Evolutionary conservation across 2,888 invertebrate genomes (phyloP).

Genomic region (Abrostola tripartita): DNA sequence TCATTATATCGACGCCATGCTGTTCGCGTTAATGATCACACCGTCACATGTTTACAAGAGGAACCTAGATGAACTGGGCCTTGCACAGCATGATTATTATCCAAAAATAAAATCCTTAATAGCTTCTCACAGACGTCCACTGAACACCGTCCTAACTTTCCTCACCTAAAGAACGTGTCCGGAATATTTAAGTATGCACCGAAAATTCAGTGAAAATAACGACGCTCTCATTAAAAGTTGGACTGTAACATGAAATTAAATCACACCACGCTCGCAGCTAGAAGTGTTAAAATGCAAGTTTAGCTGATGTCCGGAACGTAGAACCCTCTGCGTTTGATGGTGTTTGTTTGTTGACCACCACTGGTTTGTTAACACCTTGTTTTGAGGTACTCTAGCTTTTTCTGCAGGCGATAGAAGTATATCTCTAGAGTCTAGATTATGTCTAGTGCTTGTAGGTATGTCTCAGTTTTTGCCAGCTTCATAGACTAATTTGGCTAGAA

Average conservation of each 20-base stretch:
- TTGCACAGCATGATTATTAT: background rate
- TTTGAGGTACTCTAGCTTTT: too few relatives aligned
- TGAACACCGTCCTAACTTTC: slow-evolving; percentile 14
- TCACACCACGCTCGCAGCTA: slow-evolving; percentile 42
- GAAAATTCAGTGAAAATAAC: slow-evolving; percentile 56
- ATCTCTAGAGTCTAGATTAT: too few relatives aligned
- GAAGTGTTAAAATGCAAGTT: slow-evolving; percentile 32
- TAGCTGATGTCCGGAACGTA: background rate
- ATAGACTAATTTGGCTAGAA: too few relatives aligned
- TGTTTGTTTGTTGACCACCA: too few relatives aligned
- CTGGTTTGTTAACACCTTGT: too few relatives aligned
- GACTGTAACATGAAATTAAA: slow-evolving; percentile 63
- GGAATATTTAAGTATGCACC: slow-evolving; percentile 30
- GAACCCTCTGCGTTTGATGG: too few relatives aligned
- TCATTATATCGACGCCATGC: too few relatives aligned
- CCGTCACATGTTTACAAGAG: too few relatives aligned
- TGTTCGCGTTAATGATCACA: too few relatives aligned
- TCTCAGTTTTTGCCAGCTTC: too few relatives aligned
- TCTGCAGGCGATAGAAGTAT: too few relatives aligned
- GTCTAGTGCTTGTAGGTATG: too few relatives aligned
- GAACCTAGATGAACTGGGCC: background rate
- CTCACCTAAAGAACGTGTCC: slow-evolving; percentile 10
- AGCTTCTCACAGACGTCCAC: background rate
- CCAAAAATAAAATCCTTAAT: background rate
- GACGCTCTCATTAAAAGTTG: slow-evolving; percentile 69